phyloP scores from a whole-genome alignment of 2,113 vertebrate genomes.

The Syngnathoides biaculeatus region DNA sequence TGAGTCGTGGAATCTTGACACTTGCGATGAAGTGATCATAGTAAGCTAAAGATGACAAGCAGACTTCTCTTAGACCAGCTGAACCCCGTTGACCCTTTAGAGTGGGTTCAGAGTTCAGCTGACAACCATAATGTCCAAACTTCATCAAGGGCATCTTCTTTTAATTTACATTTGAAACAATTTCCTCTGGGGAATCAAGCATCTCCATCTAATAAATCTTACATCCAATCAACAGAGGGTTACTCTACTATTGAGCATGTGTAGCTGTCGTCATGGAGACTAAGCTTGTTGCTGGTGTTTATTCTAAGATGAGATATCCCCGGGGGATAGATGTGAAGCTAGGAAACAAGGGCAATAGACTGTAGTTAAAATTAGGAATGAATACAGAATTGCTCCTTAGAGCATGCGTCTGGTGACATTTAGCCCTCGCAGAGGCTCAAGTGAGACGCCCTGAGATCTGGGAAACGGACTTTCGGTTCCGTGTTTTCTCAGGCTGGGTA shows the following conservation, averaged over 20 bases:
- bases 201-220: not conserved
- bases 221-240: conserved; percentile 10
- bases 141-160: not conserved
- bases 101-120: conserved; percentile 11
- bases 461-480: too few species aligned
- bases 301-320: conserved; percentile 66
- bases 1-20: conserved; percentile 36
- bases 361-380: conserved; percentile 17
- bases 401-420: conserved; percentile 13
- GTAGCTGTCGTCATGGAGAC: conserved; percentile 71
- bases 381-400: not conserved
- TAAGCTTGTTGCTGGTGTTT: conserved; percentile 62
- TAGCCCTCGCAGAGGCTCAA: not conserved
- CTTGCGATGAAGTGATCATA: conserved; percentile 32
- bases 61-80: conserved; percentile 33
- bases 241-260: conserved; percentile 26
- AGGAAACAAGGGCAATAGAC: conserved; percentile 30
- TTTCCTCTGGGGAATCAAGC: not conserved
- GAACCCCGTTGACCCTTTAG: conserved; percentile 33
- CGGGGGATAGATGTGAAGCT: conserved; percentile 49
- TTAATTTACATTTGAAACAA: not conserved
- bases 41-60: conserved; percentile 27
- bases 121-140: not conserved
- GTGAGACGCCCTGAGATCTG: too few species aligned
- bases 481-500: too few species aligned